phyloP scores from a whole-genome alignment of 2,888 invertebrate genomes.

The Chymomyza fuscimana region DNA sequence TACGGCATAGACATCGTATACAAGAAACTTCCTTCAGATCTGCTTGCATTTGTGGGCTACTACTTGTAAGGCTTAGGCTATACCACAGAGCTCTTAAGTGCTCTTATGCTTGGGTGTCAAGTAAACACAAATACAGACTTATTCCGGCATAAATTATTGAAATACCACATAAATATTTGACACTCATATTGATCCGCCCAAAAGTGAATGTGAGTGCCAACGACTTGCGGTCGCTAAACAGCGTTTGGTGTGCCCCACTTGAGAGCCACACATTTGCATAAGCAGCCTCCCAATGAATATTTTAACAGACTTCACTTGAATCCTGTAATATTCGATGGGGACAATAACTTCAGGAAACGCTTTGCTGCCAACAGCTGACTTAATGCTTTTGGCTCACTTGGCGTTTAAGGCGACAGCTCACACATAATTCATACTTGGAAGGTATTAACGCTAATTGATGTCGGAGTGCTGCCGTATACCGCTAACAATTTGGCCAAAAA shows the following conservation, averaged over 20 bases:
- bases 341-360: neutral
- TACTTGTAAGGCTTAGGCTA: neutral
- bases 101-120: slow-evolving; percentile 26
- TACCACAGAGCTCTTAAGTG: slow-evolving; percentile 18
- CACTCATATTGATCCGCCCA: slow-evolving; percentile 3
- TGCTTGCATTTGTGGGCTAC: slow-evolving; percentile 16
- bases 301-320: slow-evolving; percentile 11
- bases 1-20: neutral
- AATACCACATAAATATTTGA: slow-evolving; percentile 36
- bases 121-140: slow-evolving; percentile 31
- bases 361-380: neutral
- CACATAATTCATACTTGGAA: neutral
- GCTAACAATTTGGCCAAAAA: slow-evolving; percentile 19
- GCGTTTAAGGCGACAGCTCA: neutral
- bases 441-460: slow-evolving; percentile 1
- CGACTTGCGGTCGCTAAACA: slow-evolving; percentile 10
- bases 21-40: neutral
- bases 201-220: slow-evolving; percentile 12
- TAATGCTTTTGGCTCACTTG: neutral
- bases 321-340: neutral
- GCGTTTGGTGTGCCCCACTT: neutral
- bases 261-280: slow-evolving; percentile 10
- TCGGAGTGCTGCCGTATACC: neutral
- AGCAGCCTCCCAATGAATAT: slow-evolving; percentile 21
- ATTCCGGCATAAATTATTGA: slow-evolving; percentile 35